phyloP scores from a whole-genome alignment of 1,140 invertebrate genomes.

The Copidosoma floridanum region DNA sequence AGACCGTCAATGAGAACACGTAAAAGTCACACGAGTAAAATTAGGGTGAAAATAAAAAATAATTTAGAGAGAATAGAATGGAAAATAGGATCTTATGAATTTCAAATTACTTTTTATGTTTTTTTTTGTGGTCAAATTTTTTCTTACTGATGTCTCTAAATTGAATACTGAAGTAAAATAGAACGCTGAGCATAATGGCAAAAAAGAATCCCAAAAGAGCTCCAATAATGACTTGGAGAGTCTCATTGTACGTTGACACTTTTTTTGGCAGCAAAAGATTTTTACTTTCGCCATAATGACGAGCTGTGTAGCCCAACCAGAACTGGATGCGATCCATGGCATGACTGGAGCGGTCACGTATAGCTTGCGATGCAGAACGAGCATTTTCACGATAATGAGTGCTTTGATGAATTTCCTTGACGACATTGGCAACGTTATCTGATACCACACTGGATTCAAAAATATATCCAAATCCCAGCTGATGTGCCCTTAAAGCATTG shows the following conservation, averaged over 20 bases:
- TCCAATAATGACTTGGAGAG: slow-evolving; percentile 43
- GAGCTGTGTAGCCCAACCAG: slow-evolving; percentile 46
- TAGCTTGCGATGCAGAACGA: slow-evolving; percentile 41
- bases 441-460: slow-evolving; percentile 28
- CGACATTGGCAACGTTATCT: slow-evolving; percentile 27
- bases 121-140: slow-evolving; percentile 34
- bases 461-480: slow-evolving; percentile 43
- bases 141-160: slow-evolving; percentile 21
- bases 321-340: slow-evolving; percentile 47
- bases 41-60: too few relatives aligned
- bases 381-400: slow-evolving; percentile 43
- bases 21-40: too few relatives aligned
- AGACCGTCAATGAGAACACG: too few relatives aligned
- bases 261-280: slow-evolving; percentile 35
- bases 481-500: slow-evolving; percentile 40
- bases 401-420: slow-evolving; percentile 39
- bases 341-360: slow-evolving; percentile 48
- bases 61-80: too few relatives aligned
- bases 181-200: slow-evolving; percentile 32
- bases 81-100: too few relatives aligned
- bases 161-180: slow-evolving; percentile 31
- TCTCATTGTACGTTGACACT: slow-evolving; percentile 40
- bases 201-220: slow-evolving; percentile 41
- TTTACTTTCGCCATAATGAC: slow-evolving; percentile 37
- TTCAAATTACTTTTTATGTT: slow-evolving; percentile 30